Evolutionary conservation across 2,797 vertebrate species (phyloP).

Genomic region (Cuniculus paca): DNA sequence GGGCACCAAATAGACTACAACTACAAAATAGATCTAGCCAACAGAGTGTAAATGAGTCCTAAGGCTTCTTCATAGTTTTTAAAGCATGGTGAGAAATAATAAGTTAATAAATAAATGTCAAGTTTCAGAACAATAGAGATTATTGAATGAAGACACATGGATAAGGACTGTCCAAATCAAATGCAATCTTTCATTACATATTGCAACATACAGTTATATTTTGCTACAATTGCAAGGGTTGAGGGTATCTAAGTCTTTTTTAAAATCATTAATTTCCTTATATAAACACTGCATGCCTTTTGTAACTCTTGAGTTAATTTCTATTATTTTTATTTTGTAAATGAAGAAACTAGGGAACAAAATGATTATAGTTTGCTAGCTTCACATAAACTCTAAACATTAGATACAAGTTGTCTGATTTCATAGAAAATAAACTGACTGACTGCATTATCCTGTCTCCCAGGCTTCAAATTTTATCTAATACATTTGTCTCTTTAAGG

Average conservation of each 20-base stretch:
- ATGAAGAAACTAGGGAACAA: not conserved
- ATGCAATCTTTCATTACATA: not conserved
- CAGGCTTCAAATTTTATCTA: not conserved
- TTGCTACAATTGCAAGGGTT: not conserved
- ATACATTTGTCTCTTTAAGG: not conserved
- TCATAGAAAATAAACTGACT: not conserved
- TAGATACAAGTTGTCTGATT: not conserved
- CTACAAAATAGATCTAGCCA: not conserved
- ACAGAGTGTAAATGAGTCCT: not conserved
- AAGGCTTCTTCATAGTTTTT: not conserved
- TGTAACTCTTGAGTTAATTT: not conserved
- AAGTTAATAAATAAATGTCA: not conserved
- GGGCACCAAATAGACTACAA: not conserved
- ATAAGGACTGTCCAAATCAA: not conserved
- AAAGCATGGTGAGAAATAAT: not conserved
- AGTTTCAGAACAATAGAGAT: not conserved
- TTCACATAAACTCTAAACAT: not conserved
- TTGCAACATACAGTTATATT: not conserved
- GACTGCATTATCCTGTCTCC: not conserved
- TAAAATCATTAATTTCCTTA: not conserved
- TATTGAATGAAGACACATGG: not conserved
- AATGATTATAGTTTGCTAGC: not conserved
- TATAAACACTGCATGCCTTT: not conserved
- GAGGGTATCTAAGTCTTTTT: not conserved
- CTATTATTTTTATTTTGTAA: constrained; percentile 13